Conservation (phyloP, 2,113 vertebrate genomes). For the Notarius lentiginosus region DNA sequence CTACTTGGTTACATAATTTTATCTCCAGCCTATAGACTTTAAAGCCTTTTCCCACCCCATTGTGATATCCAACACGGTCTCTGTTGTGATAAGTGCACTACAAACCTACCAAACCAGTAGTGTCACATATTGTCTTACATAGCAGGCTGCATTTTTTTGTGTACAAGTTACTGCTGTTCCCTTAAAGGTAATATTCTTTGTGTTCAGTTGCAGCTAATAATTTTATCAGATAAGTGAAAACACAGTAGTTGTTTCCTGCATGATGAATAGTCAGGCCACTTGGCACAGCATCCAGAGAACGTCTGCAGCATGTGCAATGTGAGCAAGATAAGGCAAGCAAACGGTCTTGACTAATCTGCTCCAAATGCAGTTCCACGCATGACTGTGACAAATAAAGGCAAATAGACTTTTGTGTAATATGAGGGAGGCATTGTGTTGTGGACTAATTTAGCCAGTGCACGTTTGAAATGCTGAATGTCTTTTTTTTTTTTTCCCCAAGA, state of each 20-base stretch:
- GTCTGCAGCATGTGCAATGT: slow-evolving; percentile 22
- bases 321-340: background rate
- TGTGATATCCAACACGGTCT: background rate
- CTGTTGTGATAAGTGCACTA: background rate
- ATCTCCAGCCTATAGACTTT: slow-evolving; percentile 7
- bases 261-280: background rate
- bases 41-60: background rate
- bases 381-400: slow-evolving; percentile 6
- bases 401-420: slow-evolving; percentile 8
- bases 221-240: slow-evolving; percentile 1
- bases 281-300: background rate
- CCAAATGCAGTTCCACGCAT: background rate
- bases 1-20: background rate
- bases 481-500: background rate
- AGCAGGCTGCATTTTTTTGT: background rate
- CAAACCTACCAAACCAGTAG: background rate
- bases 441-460: background rate
- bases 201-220: background rate
- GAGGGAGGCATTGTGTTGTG: background rate
- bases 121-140: background rate
- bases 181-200: background rate
- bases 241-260: background rate
- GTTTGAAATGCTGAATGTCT: background rate
- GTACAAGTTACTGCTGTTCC: background rate
- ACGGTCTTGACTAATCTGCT: background rate